Conservation (phyloP, 2,888 invertebrate species). For the Melanophora roralis region DNA sequence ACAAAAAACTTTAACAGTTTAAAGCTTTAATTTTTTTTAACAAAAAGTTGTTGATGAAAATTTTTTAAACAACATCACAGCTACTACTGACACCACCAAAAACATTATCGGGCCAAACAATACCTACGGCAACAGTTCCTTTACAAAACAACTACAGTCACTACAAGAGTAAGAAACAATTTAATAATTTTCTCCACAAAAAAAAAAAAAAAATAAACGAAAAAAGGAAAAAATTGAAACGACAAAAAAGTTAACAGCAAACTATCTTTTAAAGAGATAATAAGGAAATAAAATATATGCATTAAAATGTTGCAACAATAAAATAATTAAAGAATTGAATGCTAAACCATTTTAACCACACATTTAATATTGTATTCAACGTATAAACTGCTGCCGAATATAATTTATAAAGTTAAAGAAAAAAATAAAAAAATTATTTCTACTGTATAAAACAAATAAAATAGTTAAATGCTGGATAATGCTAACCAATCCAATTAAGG, state of each 20-base stretch:
- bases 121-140: background rate
- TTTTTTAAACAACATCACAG: slow-evolving; percentile 4
- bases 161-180: slow-evolving; percentile 13
- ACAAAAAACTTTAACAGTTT: background rate
- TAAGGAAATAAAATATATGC: background rate
- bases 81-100: background rate
- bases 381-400: background rate
- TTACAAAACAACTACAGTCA: background rate
- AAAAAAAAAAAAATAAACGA: slow-evolving; percentile 11
- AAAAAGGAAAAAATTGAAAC: background rate
- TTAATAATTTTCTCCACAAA: slow-evolving; percentile 34
- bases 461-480: too few relatives aligned
- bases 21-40: slow-evolving; percentile 11
- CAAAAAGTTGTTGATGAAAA: slow-evolving; percentile 8
- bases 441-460: too few relatives aligned
- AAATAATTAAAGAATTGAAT: slow-evolving; percentile 1
- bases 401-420: too few relatives aligned
- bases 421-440: too few relatives aligned
- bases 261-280: slow-evolving; percentile 16
- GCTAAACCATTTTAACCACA: background rate
- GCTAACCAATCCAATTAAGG: too few relatives aligned
- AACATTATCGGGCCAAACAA: background rate
- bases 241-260: background rate
- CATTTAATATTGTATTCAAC: slow-evolving; percentile 32
- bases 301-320: slow-evolving; percentile 8